These are phyloP conservation scores for Myripristis jacobus DNA, from an alignment of 2,797 vertebrate species.

Conservation along the genomic window DNA sequence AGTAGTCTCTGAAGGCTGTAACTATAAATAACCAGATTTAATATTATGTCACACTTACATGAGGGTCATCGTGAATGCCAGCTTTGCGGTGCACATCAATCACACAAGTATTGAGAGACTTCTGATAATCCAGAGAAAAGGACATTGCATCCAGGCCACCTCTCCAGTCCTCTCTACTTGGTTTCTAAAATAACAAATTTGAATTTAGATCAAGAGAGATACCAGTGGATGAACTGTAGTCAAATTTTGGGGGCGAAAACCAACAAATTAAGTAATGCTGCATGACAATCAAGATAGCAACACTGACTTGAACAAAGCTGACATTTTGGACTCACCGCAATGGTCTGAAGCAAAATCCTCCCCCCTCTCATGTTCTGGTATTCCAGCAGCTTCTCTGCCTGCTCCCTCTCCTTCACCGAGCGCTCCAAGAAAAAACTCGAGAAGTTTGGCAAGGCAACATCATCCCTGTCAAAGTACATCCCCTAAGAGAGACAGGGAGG, in stretches of 20 bases:
- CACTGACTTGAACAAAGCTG: not conserved
- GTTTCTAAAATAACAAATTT: slow-evolving; percentile 71
- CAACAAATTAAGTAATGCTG: not conserved
- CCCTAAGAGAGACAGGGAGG: slow-evolving; percentile 71
- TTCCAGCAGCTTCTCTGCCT: slow-evolving; percentile 82
- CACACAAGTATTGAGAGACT: slow-evolving; percentile 75
- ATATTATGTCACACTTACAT: slow-evolving; percentile 68
- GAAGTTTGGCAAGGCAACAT: slow-evolving; percentile 85
- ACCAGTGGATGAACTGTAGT: not conserved
- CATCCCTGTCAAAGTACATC: slow-evolving; percentile 87
- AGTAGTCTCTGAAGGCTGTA: not conserved
- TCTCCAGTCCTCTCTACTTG: slow-evolving; percentile 81
- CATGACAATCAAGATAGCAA: not conserved
- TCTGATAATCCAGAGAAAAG: slow-evolving; percentile 84
- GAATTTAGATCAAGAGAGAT: not conserved
- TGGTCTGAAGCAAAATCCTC: slow-evolving; percentile 80
- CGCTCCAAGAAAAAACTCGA: slow-evolving; percentile 83
- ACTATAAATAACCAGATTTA: not conserved
- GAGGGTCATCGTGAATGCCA: slow-evolving; percentile 69
- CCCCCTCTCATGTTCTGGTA: slow-evolving; percentile 87
- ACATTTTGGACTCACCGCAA: slow-evolving; percentile 73
- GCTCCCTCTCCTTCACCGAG: slow-evolving; percentile 82
- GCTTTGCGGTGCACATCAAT: slow-evolving; percentile 78
- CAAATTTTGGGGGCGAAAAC: not conserved
- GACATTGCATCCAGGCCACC: slow-evolving; percentile 79